Evolutionary conservation across 2,113 vertebrate species (phyloP).

Genomic region (Psophia crepitans): DNA sequence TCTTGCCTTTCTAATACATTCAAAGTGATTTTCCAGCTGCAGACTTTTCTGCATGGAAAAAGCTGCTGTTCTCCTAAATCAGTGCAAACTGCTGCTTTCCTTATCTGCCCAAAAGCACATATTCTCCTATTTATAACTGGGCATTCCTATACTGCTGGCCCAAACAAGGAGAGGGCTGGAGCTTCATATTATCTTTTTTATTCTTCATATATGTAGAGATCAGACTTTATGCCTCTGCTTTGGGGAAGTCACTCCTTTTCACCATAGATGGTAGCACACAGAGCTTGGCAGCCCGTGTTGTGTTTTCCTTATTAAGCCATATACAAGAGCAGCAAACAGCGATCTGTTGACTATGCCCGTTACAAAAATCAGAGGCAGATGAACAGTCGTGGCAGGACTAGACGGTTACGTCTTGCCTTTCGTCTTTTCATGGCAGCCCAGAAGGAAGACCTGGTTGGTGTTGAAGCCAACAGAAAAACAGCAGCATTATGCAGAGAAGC

Average conservation of each 20-base stretch:
- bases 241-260: slow-evolving; percentile 67
- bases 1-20: neutral
- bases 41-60: neutral
- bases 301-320: slow-evolving; percentile 78
- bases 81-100: neutral
- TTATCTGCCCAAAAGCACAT: slow-evolving; percentile 5
- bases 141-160: slow-evolving; percentile 16
- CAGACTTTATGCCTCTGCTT: slow-evolving; percentile 40
- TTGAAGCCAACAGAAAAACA: neutral
- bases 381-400: neutral
- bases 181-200: slow-evolving; percentile 36
- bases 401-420: neutral
- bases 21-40: neutral
- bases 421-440: neutral
- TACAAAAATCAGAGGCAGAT: neutral
- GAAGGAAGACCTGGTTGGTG: neutral
- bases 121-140: slow-evolving; percentile 41
- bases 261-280: slow-evolving; percentile 71
- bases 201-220: slow-evolving; percentile 34
- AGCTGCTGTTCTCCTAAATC: slow-evolving; percentile 1
- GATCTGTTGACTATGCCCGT: neutral
- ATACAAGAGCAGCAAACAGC: slow-evolving; percentile 66
- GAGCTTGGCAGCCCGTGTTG: slow-evolving; percentile 29
- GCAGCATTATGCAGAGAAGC: neutral
- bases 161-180: slow-evolving; percentile 15